Percentiles rank a stretch among this genome's conserved stretches.
These are phyloP conservation scores for Drosophila kurseongensis DNA, from an alignment of 1,140 invertebrate genomes.

Conservation along the genomic window DNA sequence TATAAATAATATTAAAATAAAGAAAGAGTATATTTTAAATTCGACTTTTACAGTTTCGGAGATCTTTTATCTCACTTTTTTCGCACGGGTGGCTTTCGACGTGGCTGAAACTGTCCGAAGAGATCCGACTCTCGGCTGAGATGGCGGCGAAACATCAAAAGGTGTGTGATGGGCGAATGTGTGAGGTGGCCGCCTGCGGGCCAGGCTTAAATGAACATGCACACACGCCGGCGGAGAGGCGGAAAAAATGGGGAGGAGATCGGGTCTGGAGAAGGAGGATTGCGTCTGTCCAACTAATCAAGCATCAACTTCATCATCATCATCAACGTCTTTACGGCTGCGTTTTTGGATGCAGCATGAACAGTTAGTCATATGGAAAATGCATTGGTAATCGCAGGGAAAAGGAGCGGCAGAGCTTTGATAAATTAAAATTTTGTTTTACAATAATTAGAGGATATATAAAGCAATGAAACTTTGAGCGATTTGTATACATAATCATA, in stretches of 20 bases:
- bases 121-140: conserved; percentile 21
- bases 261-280: conserved; percentile 15
- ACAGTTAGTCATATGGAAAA: conserved; percentile 36
- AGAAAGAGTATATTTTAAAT: not conserved
- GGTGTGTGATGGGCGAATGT: conserved; percentile 33
- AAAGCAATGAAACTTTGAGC: too few relatives aligned
- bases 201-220: conserved; percentile 61
- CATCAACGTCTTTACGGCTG: not conserved
- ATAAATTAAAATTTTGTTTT: not conserved
- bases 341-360: conserved; percentile 28
- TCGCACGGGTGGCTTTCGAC: conserved; percentile 57
- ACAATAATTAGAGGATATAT: too few relatives aligned
- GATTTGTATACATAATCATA: too few relatives aligned
- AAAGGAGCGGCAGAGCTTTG: conserved; percentile 26
- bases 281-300: conserved; percentile 63
- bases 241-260: conserved; percentile 8
- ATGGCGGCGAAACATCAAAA: conserved; percentile 68
- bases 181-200: conserved; percentile 65
- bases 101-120: conserved; percentile 38
- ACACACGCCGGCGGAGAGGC: conserved; percentile 13
- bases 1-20: not conserved
- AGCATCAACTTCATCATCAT: conserved; percentile 64
- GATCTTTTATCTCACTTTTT: conserved; percentile 39
- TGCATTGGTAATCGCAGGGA: conserved; percentile 29
- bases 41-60: not conserved